These are phyloP conservation scores for Phragmatobia fuliginosa DNA, from an alignment of 2,888 invertebrate species.

Conservation along the genomic window DNA sequence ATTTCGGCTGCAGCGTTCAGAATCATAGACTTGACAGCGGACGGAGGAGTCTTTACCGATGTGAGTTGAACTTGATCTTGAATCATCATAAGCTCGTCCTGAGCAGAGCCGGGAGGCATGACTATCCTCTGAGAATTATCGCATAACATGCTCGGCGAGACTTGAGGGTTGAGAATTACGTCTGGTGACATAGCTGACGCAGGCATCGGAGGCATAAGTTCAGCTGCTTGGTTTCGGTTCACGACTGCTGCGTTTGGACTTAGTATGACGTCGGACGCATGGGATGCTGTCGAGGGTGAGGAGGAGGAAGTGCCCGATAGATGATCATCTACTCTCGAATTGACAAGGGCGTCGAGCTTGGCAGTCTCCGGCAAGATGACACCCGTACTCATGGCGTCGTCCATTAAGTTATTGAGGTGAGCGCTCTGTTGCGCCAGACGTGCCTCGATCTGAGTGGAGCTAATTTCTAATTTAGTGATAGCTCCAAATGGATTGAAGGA, in stretches of 20 bases:
- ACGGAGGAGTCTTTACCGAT: conserved; percentile 85
- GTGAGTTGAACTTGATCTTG: conserved; percentile 72
- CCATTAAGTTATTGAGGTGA: conserved; percentile 81
- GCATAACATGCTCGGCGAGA: conserved; percentile 87
- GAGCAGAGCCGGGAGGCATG: conserved; percentile 57
- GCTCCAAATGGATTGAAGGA: conserved; percentile 75
- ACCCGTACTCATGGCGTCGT: conserved; percentile 81
- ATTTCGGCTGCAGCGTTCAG: conserved; percentile 91
- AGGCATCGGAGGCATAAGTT: conserved; percentile 65
- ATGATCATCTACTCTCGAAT: conserved; percentile 76
- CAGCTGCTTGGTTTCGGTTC: conserved; percentile 68
- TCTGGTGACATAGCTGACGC: conserved; percentile 82
- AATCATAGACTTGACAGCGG: conserved; percentile 91
- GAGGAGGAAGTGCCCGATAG: conserved; percentile 69
- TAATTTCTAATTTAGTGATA: conserved; percentile 76
- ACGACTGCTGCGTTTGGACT: conserved; percentile 69
- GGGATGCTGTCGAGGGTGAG: conserved; percentile 69
- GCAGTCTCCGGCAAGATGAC: conserved; percentile 79
- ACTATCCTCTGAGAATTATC: conserved; percentile 62
- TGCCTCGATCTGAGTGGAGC: conserved; percentile 70
- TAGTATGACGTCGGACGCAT: conserved; percentile 74
- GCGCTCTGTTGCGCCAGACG: conserved; percentile 77
- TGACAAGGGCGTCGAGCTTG: conserved; percentile 88
- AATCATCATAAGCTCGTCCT: conserved; percentile 76
- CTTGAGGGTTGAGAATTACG: conserved; percentile 87